These are phyloP conservation scores for Macrocentrus cingulum DNA, from an alignment of 1,140 invertebrate genomes.

Conservation along the genomic window DNA sequence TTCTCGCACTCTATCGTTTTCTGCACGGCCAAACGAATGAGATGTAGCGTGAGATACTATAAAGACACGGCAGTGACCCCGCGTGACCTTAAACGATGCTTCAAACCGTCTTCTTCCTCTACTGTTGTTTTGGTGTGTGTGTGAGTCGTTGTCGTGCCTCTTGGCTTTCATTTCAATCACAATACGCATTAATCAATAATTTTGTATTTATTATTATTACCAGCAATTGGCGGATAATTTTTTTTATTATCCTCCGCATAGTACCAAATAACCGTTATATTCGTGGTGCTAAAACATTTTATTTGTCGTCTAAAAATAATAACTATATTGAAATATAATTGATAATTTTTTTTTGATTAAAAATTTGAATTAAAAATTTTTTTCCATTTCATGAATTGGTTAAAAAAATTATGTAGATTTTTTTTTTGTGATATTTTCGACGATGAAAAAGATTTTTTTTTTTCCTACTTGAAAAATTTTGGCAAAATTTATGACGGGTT, in stretches of 20 bases:
- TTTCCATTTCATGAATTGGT: too few species aligned
- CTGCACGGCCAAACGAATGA: conserved; percentile 9
- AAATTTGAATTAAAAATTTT: too few species aligned
- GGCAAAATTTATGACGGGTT: too few species aligned
- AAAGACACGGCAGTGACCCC: conserved; percentile 32
- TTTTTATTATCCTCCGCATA: background rate
- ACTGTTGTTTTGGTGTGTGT: background rate
- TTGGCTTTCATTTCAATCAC: background rate
- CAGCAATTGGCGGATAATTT: background rate
- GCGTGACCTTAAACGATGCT: conserved; percentile 33
- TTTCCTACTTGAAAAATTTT: too few species aligned
- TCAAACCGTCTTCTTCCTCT: conserved; percentile 14
- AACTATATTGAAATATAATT: too few species aligned
- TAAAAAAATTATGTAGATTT: too few species aligned
- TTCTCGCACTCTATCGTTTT: conserved; percentile 9
- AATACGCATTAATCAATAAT: conserved; percentile 11
- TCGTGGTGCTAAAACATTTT: too few species aligned
- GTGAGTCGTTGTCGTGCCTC: background rate
- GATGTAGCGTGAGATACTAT: conserved; percentile 34
- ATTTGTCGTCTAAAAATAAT: too few species aligned
- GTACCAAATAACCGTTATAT: too few species aligned
- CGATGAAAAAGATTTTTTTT: too few species aligned
- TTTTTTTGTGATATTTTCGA: too few species aligned
- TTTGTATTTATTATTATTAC: conserved; percentile 5
- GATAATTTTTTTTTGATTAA: too few species aligned